phyloP scores from a whole-genome alignment of 2,113 vertebrate species.

The Cathartes aura region DNA sequence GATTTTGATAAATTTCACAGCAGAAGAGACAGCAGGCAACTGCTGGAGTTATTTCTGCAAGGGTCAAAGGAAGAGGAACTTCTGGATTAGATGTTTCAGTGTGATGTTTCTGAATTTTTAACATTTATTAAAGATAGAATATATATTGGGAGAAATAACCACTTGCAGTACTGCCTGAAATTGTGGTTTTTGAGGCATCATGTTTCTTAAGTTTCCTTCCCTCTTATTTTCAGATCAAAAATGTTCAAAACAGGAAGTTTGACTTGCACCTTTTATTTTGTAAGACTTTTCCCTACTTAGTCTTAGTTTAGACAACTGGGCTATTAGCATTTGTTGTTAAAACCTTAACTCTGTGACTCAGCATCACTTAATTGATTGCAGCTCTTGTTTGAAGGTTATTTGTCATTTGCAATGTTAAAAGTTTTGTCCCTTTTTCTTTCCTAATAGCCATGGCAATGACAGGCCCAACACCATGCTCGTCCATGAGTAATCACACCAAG shows the following conservation, averaged over 20 bases:
- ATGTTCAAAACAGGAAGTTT: slow-evolving; percentile 68
- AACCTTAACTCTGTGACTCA: neutral
- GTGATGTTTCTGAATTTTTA: neutral
- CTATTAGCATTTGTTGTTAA: neutral
- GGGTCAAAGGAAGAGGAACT: neutral
- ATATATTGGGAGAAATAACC: neutral
- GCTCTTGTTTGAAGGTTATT: neutral
- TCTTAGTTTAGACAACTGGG: neutral
- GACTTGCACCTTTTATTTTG: slow-evolving; percentile 48
- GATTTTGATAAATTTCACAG: neutral
- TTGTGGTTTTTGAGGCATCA: slow-evolving; percentile 1
- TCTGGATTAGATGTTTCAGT: neutral
- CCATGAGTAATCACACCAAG: slow-evolving; percentile 99
- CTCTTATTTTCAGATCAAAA: slow-evolving; percentile 50
- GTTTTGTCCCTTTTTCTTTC: neutral
- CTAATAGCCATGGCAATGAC: slow-evolving; percentile 95
- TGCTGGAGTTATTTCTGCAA: neutral
- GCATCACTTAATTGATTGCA: neutral
- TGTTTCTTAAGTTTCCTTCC: slow-evolving; percentile 61
- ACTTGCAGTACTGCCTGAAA: neutral
- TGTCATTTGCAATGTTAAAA: neutral
- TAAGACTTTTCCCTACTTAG: neutral
- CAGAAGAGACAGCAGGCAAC: neutral
- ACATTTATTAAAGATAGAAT: neutral
- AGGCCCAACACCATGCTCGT: slow-evolving; percentile 89